Conservation (phyloP, 2,797 vertebrate species). For the Karalla daura region DNA sequence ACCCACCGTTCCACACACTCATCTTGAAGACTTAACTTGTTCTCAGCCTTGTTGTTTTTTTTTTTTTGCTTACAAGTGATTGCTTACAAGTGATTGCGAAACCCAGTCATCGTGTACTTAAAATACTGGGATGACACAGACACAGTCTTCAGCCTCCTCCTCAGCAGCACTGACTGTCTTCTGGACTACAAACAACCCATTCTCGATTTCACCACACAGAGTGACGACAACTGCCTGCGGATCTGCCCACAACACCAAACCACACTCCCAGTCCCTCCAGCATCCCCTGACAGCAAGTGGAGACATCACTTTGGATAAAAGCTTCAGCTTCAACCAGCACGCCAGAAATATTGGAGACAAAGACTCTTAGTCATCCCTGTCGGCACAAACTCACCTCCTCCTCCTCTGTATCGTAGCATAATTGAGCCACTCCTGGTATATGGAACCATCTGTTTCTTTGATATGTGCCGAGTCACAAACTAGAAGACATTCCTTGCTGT, state of each 20-base stretch:
- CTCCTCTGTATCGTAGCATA: slow-evolving; percentile 22
- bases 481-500: slow-evolving; percentile 26
- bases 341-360: slow-evolving; percentile 26
- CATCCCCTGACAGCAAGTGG: slow-evolving; percentile 8
- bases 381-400: slow-evolving; percentile 12
- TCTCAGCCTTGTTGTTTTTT: slow-evolving; percentile 22
- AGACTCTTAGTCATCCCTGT: slow-evolving; percentile 27
- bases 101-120: slow-evolving; percentile 16
- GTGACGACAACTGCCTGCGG: neutral
- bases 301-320: slow-evolving; percentile 17
- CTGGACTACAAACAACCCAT: slow-evolving; percentile 6
- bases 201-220: neutral
- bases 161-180: slow-evolving; percentile 4
- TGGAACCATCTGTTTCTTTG: slow-evolving; percentile 51
- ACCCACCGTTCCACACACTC: slow-evolving; percentile 22
- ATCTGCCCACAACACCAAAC: slow-evolving; percentile 9
- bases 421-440: slow-evolving; percentile 41
- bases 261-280: slow-evolving; percentile 14
- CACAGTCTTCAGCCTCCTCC: slow-evolving; percentile 4
- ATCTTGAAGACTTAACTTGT: slow-evolving; percentile 34
- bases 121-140: slow-evolving; percentile 22
- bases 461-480: slow-evolving; percentile 34
- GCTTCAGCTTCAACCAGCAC: slow-evolving; percentile 7
- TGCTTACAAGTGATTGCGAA: slow-evolving; percentile 25
- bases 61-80: slow-evolving; percentile 7